Conservation (phyloP, 1,140 invertebrate genomes). For the Aphelenchoides avenae region DNA sequence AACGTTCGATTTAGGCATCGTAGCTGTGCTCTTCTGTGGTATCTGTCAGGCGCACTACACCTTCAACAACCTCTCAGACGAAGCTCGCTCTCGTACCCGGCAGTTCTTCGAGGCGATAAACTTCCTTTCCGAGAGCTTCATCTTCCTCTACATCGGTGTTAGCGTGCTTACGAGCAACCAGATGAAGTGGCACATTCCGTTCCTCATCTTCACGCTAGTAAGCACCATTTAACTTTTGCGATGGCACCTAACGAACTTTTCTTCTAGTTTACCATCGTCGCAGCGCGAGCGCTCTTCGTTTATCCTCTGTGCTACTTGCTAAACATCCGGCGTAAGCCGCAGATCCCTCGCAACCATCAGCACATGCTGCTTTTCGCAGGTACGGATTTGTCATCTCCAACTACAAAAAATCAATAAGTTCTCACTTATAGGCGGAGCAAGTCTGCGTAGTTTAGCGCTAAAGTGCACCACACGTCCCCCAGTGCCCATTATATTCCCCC, state of each 20-base stretch:
- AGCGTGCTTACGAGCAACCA: conserved; percentile 69
- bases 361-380: conserved; percentile 98
- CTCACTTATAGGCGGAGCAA: no score
- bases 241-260: conserved; percentile 39
- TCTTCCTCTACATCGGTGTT: conserved; percentile 96
- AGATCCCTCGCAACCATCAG: conserved; percentile 87
- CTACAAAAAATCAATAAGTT: no score
- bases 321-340: conserved; percentile 76
- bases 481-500: no score
- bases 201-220: conserved; percentile 89
- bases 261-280: conserved; percentile 70
- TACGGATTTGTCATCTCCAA: no score
- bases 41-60: conserved; percentile 99
- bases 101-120: conserved; percentile 70
- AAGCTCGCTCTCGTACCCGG: conserved; percentile 83
- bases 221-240: conserved; percentile 42
- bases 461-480: no score
- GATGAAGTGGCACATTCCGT: conserved; percentile 75
- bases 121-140: conserved; percentile 96
- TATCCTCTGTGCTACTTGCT: conserved; percentile 90
- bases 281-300: conserved; percentile 85
- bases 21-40: conserved; percentile 93
- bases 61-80: conserved; percentile 86
- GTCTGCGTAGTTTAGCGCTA: no score
- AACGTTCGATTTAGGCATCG: no score